A percentile compares a stretch with the other conserved stretches of the same genome.
These are phyloP conservation scores for Torymus aiolomorphi DNA, from an alignment of 2,888 invertebrate genomes.

Conservation along the genomic window DNA sequence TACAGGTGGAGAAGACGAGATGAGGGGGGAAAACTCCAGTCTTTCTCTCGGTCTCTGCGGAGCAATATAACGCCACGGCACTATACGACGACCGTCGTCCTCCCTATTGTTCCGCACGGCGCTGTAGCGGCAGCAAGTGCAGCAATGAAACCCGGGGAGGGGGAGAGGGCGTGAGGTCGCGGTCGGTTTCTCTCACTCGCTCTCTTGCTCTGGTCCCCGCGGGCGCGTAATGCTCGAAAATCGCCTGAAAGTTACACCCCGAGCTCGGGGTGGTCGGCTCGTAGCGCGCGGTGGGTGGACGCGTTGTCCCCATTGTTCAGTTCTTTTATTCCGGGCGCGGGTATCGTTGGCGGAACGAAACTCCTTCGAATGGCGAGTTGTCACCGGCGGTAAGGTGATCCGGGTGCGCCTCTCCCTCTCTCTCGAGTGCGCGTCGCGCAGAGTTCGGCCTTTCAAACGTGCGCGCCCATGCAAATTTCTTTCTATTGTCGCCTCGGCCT, in stretches of 20 bases:
- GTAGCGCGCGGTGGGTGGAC: no score
- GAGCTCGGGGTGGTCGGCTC: conserved; percentile 13
- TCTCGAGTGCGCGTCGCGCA: no score
- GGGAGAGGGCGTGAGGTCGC: conserved; percentile 39
- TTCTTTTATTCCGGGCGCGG: conserved; percentile 48
- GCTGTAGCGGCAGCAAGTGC: conserved; percentile 2
- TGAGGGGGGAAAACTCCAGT: conserved; percentile 10
- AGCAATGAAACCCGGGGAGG: not conserved
- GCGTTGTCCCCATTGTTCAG: conserved; percentile 20
- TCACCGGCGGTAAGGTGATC: conserved; percentile 52
- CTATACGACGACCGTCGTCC: no score
- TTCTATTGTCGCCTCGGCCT: no score
- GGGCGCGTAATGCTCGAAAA: conserved; percentile 23
- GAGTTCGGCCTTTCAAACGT: no score
- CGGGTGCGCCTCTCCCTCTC: not conserved
- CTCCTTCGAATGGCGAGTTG: conserved; percentile 62
- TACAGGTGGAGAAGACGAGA: not conserved
- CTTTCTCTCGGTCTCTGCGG: conserved; percentile 27
- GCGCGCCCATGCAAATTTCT: no score
- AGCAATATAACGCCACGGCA: conserved; percentile 24
- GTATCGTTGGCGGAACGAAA: conserved; percentile 69
- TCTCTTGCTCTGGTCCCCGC: no score
- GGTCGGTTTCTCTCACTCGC: no score
- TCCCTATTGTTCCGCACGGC: not conserved
- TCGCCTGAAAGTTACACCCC: conserved; percentile 42